Conservation (phyloP, 2,888 invertebrate species). For the Disparrhopalites patrizii region DNA sequence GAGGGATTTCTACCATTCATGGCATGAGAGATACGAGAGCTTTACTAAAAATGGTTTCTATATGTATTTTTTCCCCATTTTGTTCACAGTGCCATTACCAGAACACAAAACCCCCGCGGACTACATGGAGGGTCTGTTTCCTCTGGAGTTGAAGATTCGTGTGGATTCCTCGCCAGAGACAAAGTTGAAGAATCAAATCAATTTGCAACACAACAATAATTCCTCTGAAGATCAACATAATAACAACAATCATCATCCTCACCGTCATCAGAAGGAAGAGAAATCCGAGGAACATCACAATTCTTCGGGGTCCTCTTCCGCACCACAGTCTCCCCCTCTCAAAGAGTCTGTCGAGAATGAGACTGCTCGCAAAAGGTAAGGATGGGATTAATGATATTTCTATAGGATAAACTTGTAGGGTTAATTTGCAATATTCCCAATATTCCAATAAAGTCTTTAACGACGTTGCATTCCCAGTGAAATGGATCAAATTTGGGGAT, state of each 20-base stretch:
- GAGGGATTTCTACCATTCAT: too few species aligned
- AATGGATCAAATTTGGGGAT: too few species aligned
- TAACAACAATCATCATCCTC: neutral
- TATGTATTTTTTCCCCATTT: conserved; percentile 38
- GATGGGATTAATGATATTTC: too few species aligned
- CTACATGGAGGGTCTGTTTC: conserved; percentile 65
- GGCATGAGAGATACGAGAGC: too few species aligned
- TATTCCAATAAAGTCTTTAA: too few species aligned
- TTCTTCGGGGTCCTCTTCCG: conserved; percentile 13
- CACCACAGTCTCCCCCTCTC: conserved; percentile 7
- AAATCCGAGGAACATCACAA: neutral
- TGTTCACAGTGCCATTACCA: conserved; percentile 59
- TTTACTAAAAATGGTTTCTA: neutral
- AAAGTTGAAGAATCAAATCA: conserved; percentile 23
- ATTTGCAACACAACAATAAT: conserved; percentile 11
- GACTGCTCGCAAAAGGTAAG: conserved; percentile 18
- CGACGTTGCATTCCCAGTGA: too few species aligned
- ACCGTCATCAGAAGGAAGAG: too few species aligned
- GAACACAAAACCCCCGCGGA: conserved; percentile 66
- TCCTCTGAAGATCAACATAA: conserved; percentile 5
- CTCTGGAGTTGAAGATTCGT: conserved; percentile 23
- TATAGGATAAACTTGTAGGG: too few species aligned
- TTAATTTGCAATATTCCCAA: too few species aligned
- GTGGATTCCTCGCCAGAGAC: conserved; percentile 5
- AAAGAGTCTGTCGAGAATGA: conserved; percentile 22